These are phyloP conservation scores for Danio choprae DNA, from an alignment of 2,797 vertebrate genomes.

Conservation along the genomic window DNA sequence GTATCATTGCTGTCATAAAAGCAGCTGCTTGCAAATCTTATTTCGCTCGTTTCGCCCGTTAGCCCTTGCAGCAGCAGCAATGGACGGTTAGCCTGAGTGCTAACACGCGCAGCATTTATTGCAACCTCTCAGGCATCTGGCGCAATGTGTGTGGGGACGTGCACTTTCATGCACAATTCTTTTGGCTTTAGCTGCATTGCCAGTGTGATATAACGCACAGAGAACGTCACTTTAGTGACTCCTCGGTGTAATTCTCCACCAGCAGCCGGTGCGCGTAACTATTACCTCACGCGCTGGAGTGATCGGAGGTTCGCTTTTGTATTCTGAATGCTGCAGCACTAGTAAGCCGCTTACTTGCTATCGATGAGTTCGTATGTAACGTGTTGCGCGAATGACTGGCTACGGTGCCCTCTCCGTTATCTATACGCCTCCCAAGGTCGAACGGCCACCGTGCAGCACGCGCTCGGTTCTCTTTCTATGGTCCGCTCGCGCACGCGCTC, in stretches of 20 bases:
- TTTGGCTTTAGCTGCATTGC: neutral
- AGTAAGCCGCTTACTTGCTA: conserved; percentile 53
- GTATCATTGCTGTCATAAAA: neutral
- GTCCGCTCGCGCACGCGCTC: conserved; percentile 41
- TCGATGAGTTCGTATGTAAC: conserved; percentile 28
- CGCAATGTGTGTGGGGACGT: neutral
- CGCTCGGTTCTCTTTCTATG: conserved; percentile 33
- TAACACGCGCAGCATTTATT: conserved; percentile 45
- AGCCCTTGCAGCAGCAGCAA: conserved; percentile 16
- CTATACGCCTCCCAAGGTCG: conserved; percentile 66
- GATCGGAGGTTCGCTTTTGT: conserved; percentile 23
- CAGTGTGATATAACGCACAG: neutral
- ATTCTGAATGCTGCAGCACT: conserved; percentile 40
- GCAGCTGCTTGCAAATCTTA: neutral
- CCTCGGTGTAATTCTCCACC: neutral
- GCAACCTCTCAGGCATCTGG: neutral
- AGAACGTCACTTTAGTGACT: neutral
- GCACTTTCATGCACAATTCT: neutral
- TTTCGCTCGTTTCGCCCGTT: neutral
- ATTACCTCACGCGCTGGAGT: neutral
- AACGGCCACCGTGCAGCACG: conserved; percentile 52
- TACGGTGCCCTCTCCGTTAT: conserved; percentile 60
- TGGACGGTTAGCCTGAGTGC: conserved; percentile 41
- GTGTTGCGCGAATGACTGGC: conserved; percentile 18
- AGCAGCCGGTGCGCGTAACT: conserved; percentile 20